Percentiles rank a stretch among this genome's conserved stretches.
These are phyloP conservation scores for Marronus borbonicus DNA, from an alignment of 2,888 invertebrate species.

Conservation along the genomic window DNA sequence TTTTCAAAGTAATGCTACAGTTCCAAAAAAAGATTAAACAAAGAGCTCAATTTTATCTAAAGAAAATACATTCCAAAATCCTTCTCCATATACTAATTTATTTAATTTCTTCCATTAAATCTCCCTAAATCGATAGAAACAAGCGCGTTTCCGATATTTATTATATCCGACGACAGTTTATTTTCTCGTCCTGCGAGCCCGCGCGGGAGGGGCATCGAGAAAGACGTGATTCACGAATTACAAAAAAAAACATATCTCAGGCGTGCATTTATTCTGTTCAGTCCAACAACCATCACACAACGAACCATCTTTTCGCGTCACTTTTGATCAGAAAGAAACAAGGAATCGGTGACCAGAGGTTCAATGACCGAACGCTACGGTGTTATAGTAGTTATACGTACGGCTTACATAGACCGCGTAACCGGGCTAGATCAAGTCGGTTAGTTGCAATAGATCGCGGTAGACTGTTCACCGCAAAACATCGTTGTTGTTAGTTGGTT, in stretches of 20 bases:
- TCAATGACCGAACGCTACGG: slow-evolving; percentile 39
- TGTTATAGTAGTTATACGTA: slow-evolving; percentile 21
- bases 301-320: slow-evolving; percentile 23
- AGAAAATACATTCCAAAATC: neutral
- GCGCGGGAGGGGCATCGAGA: neutral
- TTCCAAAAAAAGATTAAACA: too few relatives aligned
- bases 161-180: slow-evolving; percentile 5
- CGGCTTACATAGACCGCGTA: slow-evolving; percentile 4
- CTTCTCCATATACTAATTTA: neutral
- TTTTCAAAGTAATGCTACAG: too few relatives aligned
- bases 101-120: neutral
- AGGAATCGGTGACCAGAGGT: slow-evolving; percentile 40
- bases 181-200: neutral
- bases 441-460: slow-evolving; percentile 2
- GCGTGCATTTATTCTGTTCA: slow-evolving; percentile 32
- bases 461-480: slow-evolving; percentile 3
- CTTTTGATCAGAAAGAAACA: slow-evolving; percentile 45
- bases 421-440: slow-evolving; percentile 30
- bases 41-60: too few relatives aligned
- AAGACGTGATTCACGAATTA: slow-evolving; percentile 15
- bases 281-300: slow-evolving; percentile 16
- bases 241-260: neutral
- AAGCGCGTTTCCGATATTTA: too few relatives aligned
- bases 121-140: neutral
- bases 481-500: neutral